Evolutionary conservation across 1,140 invertebrate species (phyloP).

Genomic region (Rhynchophorus ferrugineus): DNA sequence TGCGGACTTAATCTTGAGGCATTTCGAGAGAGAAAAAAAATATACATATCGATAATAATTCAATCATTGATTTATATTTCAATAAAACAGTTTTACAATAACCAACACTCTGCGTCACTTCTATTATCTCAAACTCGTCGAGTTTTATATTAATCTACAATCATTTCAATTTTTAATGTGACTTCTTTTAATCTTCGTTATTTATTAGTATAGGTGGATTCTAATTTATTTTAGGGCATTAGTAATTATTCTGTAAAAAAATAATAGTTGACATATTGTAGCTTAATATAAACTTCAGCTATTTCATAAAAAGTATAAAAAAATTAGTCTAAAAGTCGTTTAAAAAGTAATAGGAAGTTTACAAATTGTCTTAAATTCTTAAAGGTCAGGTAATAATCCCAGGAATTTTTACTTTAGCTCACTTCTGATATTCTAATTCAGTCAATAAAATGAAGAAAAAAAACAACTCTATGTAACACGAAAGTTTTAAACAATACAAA

Average conservation of each 20-base stretch:
- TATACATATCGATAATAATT: too few relatives aligned
- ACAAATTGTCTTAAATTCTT: conserved; percentile 1
- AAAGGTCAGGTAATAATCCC: not conserved
- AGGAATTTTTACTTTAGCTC: not conserved
- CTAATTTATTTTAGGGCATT: too few relatives aligned
- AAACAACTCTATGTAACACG: not conserved
- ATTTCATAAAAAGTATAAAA: conserved; percentile 2
- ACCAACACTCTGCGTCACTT: conserved; percentile 4
- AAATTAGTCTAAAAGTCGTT: conserved; percentile 6
- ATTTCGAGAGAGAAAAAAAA: too few relatives aligned
- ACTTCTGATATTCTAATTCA: conserved; percentile 4
- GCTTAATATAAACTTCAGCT: not conserved
- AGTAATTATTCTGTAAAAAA: too few relatives aligned
- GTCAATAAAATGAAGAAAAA: conserved; percentile 12
- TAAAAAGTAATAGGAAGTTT: not conserved
- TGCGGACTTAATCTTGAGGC: not conserved
- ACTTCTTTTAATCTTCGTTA: not conserved
- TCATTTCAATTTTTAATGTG: not conserved
- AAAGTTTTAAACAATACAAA: too few relatives aligned
- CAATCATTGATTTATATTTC: conserved; percentile 6
- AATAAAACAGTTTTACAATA: conserved; percentile 12
- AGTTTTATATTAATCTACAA: conserved; percentile 9
- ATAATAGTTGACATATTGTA: not conserved
- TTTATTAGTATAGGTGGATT: too few relatives aligned
- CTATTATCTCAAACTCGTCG: too few relatives aligned